These are phyloP conservation scores for Paramormyrops kingsleyae DNA, from an alignment of 2,113 vertebrate genomes.

Conservation along the genomic window DNA sequence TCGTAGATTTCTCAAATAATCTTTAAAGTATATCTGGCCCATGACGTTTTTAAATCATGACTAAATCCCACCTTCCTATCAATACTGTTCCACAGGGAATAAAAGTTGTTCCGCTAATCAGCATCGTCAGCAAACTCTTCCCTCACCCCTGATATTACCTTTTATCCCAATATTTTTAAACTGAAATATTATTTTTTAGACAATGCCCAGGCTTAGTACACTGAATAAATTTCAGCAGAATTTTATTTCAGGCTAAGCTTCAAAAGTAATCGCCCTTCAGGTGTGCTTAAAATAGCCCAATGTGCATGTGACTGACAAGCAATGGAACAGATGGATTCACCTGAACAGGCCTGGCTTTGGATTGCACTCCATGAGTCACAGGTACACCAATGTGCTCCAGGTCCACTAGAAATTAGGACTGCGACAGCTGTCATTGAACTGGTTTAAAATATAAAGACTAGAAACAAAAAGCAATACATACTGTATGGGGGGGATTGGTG, in stretches of 20 bases:
- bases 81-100: background rate
- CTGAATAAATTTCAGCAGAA: background rate
- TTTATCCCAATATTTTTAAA: background rate
- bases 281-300: conserved; percentile 68
- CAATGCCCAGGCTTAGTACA: background rate
- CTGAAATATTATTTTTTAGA: background rate
- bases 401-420: conserved; percentile 25
- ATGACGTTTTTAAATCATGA: background rate
- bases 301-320: conserved; percentile 52
- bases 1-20: background rate
- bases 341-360: background rate
- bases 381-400: background rate
- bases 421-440: background rate
- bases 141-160: background rate
- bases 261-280: conserved; percentile 49
- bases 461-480: background rate
- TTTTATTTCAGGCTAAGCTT: background rate
- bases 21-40: background rate
- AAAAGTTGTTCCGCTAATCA: background rate
- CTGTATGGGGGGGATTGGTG: background rate
- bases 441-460: background rate
- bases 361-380: conserved; percentile 1
- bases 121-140: background rate
- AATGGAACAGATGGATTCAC: conserved; percentile 39
- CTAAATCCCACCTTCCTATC: background rate